Conservation (phyloP, 2,113 vertebrate species). For the Muntiacus reevesi region DNA sequence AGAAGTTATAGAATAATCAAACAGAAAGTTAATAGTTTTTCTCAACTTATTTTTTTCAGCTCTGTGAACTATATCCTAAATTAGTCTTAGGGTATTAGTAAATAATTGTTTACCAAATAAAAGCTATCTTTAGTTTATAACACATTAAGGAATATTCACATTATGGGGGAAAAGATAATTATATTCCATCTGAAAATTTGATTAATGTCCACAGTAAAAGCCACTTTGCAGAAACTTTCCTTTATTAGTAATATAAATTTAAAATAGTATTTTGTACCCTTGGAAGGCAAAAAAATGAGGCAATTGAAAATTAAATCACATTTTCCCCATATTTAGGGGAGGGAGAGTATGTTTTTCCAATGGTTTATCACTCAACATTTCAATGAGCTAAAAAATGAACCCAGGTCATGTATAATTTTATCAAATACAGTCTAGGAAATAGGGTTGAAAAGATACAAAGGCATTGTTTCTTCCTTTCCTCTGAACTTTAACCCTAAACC, state of each 20-base stretch:
- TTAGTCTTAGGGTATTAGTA: conserved; percentile 28
- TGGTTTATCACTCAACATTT: background rate
- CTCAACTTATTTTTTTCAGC: background rate
- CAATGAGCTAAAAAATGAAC: background rate
- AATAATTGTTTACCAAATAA: background rate
- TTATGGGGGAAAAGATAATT: background rate
- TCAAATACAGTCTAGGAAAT: background rate
- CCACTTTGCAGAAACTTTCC: background rate
- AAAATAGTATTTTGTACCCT: conserved; percentile 24
- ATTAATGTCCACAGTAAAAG: background rate
- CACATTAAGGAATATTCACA: background rate
- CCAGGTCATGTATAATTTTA: background rate
- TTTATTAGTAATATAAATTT: background rate
- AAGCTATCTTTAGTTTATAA: background rate
- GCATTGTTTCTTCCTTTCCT: background rate
- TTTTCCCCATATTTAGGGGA: background rate
- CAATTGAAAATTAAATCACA: background rate
- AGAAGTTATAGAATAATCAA: background rate
- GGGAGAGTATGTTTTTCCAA: background rate
- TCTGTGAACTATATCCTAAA: background rate
- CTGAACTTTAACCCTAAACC: background rate
- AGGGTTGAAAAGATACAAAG: background rate
- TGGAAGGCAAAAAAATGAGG: background rate
- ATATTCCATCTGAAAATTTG: background rate
- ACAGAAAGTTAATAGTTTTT: conserved; percentile 13